These are phyloP conservation scores for Spea multiplicata DNA, from an alignment of 2,113 vertebrate genomes.

Conservation along the genomic window DNA sequence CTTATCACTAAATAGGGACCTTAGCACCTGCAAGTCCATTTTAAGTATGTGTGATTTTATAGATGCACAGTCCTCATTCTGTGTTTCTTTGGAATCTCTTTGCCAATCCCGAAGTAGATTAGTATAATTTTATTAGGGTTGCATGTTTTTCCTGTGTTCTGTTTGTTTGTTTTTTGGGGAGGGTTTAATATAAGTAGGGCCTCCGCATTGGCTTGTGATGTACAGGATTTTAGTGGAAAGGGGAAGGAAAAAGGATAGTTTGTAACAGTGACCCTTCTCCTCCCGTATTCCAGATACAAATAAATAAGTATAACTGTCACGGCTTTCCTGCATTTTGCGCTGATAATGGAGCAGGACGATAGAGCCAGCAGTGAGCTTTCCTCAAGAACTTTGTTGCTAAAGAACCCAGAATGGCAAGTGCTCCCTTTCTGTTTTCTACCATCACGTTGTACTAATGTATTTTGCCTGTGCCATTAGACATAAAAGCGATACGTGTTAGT, in stretches of 20 bases:
- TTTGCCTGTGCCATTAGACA: background rate
- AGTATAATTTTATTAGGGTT: too few species aligned
- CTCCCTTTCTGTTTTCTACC: constrained; percentile 28
- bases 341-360: constrained; percentile 43
- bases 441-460: constrained; percentile 26
- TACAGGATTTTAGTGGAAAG: constrained; percentile 6
- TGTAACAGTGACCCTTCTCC: constrained; percentile 41
- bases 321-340: constrained; percentile 34
- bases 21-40: too few species aligned
- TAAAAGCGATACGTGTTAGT: too few species aligned
- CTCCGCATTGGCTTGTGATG: background rate
- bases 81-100: background rate
- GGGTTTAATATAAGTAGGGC: background rate
- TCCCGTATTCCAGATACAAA: constrained; percentile 41
- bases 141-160: too few species aligned
- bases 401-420: constrained; percentile 45
- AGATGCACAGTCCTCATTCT: background rate
- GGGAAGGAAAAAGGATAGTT: constrained; percentile 13
- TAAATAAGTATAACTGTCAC: constrained; percentile 39
- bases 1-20: too few species aligned
- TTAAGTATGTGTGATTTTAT: background rate
- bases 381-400: constrained; percentile 37
- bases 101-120: too few species aligned
- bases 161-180: too few species aligned
- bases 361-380: constrained; percentile 43